Evolutionary conservation across 1,140 invertebrate genomes (phyloP).

Genomic region (Drosophila arawakana): DNA sequence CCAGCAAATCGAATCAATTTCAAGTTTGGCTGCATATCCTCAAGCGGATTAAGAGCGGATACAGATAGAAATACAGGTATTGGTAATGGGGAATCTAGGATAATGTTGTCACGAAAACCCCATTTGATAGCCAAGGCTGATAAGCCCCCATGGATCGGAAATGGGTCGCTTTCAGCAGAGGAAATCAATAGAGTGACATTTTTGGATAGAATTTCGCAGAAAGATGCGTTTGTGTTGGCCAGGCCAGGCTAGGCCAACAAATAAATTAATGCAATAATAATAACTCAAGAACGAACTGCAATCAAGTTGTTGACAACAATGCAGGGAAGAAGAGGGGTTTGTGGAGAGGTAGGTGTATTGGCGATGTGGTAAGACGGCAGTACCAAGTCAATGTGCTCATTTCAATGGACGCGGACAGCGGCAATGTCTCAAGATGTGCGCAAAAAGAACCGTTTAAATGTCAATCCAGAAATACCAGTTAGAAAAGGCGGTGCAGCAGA

Average conservation of each 20-base stretch:
- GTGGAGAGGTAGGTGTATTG: neutral
- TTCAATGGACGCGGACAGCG: slow-evolving; percentile 65
- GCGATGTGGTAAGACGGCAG: slow-evolving; percentile 62
- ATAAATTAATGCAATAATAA: slow-evolving; percentile 51
- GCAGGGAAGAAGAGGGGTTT: neutral
- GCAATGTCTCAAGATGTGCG: slow-evolving; percentile 76
- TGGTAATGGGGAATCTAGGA: slow-evolving; percentile 46
- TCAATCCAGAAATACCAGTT: slow-evolving; percentile 84
- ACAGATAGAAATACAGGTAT: slow-evolving; percentile 5
- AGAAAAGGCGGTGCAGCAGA: slow-evolving; percentile 68
- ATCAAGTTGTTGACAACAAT: slow-evolving; percentile 46
- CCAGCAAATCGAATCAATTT: slow-evolving; percentile 5
- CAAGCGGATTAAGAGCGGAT: slow-evolving; percentile 5
- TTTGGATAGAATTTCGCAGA: slow-evolving; percentile 27
- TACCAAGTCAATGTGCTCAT: slow-evolving; percentile 77
- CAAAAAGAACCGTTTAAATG: slow-evolving; percentile 84
- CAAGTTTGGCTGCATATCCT: slow-evolving; percentile 14
- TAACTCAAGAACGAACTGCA: slow-evolving; percentile 54
- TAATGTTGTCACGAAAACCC: slow-evolving; percentile 57
- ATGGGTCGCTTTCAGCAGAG: slow-evolving; percentile 15
- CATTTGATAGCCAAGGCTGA: slow-evolving; percentile 36
- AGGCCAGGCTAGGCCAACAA: slow-evolving; percentile 6
- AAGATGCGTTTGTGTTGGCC: slow-evolving; percentile 34
- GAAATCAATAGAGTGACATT: slow-evolving; percentile 23
- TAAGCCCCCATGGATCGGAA: neutral